Base-by-base conservation (phyloP, 2,888 invertebrate genomes). In the Drosophila crucigera region DNA sequence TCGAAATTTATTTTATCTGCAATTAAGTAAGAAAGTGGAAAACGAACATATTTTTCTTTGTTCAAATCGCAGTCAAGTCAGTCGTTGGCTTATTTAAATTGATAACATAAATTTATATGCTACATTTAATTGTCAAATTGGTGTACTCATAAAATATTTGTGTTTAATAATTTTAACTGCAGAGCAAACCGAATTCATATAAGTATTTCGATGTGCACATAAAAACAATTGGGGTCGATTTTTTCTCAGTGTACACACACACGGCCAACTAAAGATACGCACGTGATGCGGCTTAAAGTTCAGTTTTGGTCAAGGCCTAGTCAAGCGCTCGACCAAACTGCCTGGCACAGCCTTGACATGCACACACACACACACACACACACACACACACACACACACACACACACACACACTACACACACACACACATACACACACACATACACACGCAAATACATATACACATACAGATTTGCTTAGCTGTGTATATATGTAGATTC, bases 251-350 rank as follows among this genome's bases (percentile, higher is more conserved):
- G 25, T 47, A 41, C 30, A 9, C 41, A n/a, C 16, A 41, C 22
- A 25, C 22, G 47, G 28, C 11, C 28, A 50, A 14, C 11, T 10
- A 53, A 19, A 50, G 50, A 37, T 55, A 56, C 52, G 70, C 71
- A 78, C 71, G 77, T 80, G 84, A 76, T 72, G 66, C 65, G 53
- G 64, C 67, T 67, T 62, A 73, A 69, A 60, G 78, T 83, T 85
- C 72, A 60, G 68, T 66, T 72, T 71, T 80, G 83, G 83, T 88
- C 84, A 88, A 88, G 84, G 84, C 68, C 79, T 65, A 62, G 30
- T 55, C 55, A 64, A 58, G 58, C 59, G 53, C 53, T 69, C 58
- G 59, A 53, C 62, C 72, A 66, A 73, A 68, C 56, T 67, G 69
- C 55, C 67, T 43, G 47, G 16, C 74, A 62, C 69, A 80, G 75